Conservation (phyloP, 1,140 invertebrate species). For the Aphidius ervi region DNA sequence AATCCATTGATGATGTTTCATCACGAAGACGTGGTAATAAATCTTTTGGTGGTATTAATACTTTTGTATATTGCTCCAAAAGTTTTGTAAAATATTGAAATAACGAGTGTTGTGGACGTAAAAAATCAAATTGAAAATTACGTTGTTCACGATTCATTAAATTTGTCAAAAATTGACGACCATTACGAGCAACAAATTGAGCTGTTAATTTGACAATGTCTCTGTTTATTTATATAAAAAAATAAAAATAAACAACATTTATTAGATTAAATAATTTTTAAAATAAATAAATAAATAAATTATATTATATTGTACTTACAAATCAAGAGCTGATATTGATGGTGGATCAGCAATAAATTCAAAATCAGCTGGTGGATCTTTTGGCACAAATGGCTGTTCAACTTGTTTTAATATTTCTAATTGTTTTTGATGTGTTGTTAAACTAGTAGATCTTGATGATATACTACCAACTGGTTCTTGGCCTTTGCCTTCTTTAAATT, state of each 20-base stretch:
- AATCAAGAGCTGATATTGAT: slow-evolving; percentile 96
- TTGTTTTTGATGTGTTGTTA: slow-evolving; percentile 76
- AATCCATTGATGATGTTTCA: slow-evolving; percentile 70
- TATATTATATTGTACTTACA: slow-evolving; percentile 59
- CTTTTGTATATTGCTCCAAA: slow-evolving; percentile 96
- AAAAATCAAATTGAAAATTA: slow-evolving; percentile 99
- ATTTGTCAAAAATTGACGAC: slow-evolving; percentile 95
- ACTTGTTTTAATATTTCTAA: slow-evolving; percentile 87
- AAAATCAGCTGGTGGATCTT: slow-evolving; percentile 92
- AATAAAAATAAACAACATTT: slow-evolving; percentile 20
- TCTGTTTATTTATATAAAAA: slow-evolving; percentile 53
- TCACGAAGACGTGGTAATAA: slow-evolving; percentile 74
- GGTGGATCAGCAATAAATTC: slow-evolving; percentile 98
- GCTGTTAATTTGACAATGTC: slow-evolving; percentile 98
- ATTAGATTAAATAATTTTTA: neutral
- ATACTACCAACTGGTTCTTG: slow-evolving; percentile 50
- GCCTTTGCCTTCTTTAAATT: slow-evolving; percentile 87
- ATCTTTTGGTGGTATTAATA: slow-evolving; percentile 91
- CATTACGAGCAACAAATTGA: slow-evolving; percentile 98
- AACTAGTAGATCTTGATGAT: slow-evolving; percentile 52
- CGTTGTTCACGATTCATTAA: slow-evolving; percentile 97
- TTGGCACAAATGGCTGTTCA: slow-evolving; percentile 84
- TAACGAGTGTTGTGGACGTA: slow-evolving; percentile 95
- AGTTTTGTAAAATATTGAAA: slow-evolving; percentile 99
- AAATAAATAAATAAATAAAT: slow-evolving; percentile 14